Percentiles rank a stretch among this genome's conserved stretches.
phyloP scores from a whole-genome alignment of 2,888 invertebrate genomes.

The Orthosia cruda region DNA sequence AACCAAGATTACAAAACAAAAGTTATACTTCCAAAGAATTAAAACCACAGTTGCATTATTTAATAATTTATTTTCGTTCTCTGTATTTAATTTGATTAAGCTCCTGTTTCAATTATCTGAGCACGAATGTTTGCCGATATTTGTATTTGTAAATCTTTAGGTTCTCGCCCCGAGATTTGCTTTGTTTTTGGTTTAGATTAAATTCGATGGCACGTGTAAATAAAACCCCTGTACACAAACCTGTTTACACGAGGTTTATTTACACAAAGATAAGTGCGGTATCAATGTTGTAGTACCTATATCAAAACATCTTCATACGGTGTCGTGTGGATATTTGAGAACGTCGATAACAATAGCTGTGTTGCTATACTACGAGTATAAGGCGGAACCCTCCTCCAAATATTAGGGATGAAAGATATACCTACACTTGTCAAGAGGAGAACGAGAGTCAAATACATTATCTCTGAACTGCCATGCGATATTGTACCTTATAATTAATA shows the following conservation, averaged over 20 bases:
- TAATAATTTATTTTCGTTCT: slow-evolving; percentile 3
- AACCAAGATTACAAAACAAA: not conserved
- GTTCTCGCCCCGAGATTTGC: slow-evolving; percentile 20
- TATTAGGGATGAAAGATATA: not conserved
- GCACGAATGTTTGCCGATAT: slow-evolving; percentile 42
- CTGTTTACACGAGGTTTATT: slow-evolving; percentile 38
- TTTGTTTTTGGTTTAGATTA: slow-evolving; percentile 49
- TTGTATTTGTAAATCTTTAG: slow-evolving; percentile 46
- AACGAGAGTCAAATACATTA: not conserved
- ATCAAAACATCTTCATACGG: slow-evolving; percentile 12
- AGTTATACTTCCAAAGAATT: not conserved
- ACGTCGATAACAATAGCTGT: not conserved
- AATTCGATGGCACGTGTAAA: slow-evolving; percentile 13
- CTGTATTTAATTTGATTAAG: slow-evolving; percentile 49
- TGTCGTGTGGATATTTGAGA: slow-evolving; percentile 30
- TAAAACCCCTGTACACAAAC: too few relatives aligned
- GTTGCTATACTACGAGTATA: not conserved
- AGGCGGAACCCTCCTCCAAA: not conserved
- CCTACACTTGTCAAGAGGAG: not conserved
- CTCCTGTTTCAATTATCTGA: slow-evolving; percentile 46
- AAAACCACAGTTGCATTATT: slow-evolving; percentile 12
- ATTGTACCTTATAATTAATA: not conserved
- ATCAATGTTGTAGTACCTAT: slow-evolving; percentile 13
- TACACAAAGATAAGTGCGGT: slow-evolving; percentile 22
- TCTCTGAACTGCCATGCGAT: not conserved